Evolutionary conservation across 2,113 vertebrate genomes (phyloP).

Genomic region (Sula dactylatra): DNA sequence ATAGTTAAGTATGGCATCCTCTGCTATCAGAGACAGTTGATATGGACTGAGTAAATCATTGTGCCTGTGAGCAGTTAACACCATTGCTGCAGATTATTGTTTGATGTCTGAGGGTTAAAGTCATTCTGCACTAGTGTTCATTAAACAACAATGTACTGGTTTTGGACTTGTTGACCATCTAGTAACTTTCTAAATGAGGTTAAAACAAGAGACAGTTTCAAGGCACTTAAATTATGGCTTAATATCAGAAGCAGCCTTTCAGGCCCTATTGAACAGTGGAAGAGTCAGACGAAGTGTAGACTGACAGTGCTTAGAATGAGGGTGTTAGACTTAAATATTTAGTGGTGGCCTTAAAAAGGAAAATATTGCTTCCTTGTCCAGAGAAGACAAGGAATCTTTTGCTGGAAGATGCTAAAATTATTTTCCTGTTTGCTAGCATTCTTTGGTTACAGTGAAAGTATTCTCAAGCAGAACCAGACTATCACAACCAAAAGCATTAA

Average conservation of each 20-base stretch:
- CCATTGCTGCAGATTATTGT: neutral
- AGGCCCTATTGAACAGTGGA: neutral
- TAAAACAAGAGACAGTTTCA: neutral
- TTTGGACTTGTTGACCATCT: neutral
- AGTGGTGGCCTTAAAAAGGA: neutral
- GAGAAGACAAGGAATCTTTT: neutral
- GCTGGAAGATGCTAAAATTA: neutral
- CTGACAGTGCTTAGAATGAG: neutral
- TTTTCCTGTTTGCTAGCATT: neutral
- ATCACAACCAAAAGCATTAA: neutral
- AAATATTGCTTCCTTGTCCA: neutral
- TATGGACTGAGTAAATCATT: neutral
- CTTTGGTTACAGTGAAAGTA: neutral
- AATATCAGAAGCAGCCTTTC: neutral
- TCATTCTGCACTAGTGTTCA: neutral
- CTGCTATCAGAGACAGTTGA: neutral
- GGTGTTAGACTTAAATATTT: neutral
- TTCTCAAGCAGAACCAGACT: neutral
- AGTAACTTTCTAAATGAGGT: neutral
- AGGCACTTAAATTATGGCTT: neutral
- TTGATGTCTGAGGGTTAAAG: neutral
- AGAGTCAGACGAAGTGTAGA: neutral
- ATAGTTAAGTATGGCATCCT: neutral
- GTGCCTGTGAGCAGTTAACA: neutral
- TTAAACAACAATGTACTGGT: neutral